Conservation (phyloP, 2,113 vertebrate genomes). For the Malurus melanocephalus region DNA sequence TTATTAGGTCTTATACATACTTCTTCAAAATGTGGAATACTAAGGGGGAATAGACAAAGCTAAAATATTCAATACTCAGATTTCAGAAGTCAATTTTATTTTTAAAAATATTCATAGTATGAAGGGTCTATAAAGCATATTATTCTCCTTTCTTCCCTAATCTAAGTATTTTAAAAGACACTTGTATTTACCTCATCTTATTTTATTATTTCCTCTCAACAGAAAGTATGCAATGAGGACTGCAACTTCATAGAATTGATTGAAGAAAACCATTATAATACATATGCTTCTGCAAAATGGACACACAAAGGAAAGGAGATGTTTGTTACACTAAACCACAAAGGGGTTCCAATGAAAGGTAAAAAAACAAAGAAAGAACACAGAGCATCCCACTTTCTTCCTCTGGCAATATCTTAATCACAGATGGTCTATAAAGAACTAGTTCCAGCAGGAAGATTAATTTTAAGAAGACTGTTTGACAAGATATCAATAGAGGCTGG, state of each 20-base stretch:
- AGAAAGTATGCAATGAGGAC: slow-evolving; percentile 94
- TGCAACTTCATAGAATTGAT: slow-evolving; percentile 97
- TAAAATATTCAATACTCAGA: neutral
- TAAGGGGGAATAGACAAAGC: neutral
- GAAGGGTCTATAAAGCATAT: neutral
- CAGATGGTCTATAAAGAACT: slow-evolving; percentile 62
- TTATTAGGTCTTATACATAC: neutral
- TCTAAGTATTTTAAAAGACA: neutral
- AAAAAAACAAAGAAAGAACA: slow-evolving; percentile 93
- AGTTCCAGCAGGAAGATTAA: slow-evolving; percentile 79
- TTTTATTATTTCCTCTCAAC: slow-evolving; percentile 51
- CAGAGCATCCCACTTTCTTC: slow-evolving; percentile 92
- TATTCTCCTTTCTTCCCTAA: neutral
- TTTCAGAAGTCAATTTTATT: neutral
- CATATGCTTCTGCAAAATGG: slow-evolving; percentile 92
- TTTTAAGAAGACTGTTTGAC: slow-evolving; percentile 72
- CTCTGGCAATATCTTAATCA: slow-evolving; percentile 81
- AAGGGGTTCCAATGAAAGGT: slow-evolving; percentile 86
- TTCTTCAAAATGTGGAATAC: neutral
- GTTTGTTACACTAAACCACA: slow-evolving; percentile 93
- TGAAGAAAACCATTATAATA: slow-evolving; percentile 96
- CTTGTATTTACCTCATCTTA: neutral
- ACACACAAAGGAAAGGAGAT: slow-evolving; percentile 89
- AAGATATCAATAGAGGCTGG: slow-evolving; percentile 76
- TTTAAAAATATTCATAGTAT: neutral